A percentile compares a stretch with the other conserved stretches of the same genome.
Evolutionary conservation across 2,888 invertebrate genomes (phyloP).

Genomic region (Phaonia tiefii): DNA sequence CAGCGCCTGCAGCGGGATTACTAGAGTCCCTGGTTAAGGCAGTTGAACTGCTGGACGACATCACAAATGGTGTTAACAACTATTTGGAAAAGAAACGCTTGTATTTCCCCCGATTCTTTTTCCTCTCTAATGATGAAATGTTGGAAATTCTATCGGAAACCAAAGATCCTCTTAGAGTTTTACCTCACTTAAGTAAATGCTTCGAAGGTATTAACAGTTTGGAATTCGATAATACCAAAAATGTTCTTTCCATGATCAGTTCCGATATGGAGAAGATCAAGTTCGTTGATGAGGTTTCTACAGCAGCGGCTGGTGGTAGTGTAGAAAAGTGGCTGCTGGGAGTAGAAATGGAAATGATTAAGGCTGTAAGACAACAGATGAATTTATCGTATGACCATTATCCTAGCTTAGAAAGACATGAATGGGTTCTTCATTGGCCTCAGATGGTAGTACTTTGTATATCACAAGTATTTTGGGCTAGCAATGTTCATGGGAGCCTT

Average conservation of each 20-base stretch:
- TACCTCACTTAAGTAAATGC: conserved; percentile 85
- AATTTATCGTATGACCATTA: conserved; percentile 80
- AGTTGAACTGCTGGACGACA: conserved; percentile 82
- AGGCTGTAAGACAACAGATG: conserved; percentile 81
- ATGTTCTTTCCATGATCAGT: conserved; percentile 84
- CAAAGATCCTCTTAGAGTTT: conserved; percentile 83
- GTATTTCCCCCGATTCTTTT: conserved; percentile 88
- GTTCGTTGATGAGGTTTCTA: conserved; percentile 81
- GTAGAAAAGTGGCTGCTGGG: conserved; percentile 86
- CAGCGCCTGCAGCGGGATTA: conserved; percentile 83
- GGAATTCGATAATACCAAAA: conserved; percentile 80
- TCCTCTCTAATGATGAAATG: conserved; percentile 88
- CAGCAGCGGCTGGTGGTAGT: conserved; percentile 82
- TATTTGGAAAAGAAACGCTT: conserved; percentile 86
- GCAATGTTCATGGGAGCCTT: conserved; percentile 82
- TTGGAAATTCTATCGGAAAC: conserved; percentile 87
- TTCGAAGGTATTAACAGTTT: conserved; percentile 85
- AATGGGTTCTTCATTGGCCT: conserved; percentile 84
- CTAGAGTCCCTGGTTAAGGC: conserved; percentile 86
- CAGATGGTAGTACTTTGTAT: conserved; percentile 84
- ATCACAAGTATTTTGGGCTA: conserved; percentile 86
- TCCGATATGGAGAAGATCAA: conserved; percentile 83
- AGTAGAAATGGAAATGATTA: conserved; percentile 84
- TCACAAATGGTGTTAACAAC: conserved; percentile 84
- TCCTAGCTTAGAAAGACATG: conserved; percentile 78